These are phyloP conservation scores for Teleogryllus oceanicus DNA, from an alignment of 2,888 invertebrate genomes.

Conservation along the genomic window DNA sequence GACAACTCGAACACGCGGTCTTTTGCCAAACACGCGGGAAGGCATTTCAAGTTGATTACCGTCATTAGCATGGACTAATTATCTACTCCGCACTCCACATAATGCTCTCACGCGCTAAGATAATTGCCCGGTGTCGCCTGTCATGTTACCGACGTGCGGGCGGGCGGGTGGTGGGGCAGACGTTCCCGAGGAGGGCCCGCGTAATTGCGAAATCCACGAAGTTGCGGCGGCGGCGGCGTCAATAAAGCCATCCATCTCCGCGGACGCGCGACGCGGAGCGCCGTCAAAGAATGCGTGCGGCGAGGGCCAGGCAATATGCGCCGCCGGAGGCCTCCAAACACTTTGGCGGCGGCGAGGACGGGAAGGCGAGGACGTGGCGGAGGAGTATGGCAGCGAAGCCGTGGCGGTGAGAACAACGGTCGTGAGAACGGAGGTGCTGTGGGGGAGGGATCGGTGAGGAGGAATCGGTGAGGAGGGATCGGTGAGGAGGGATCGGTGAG, in stretches of 20 bases:
- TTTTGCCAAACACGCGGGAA: too few relatives aligned
- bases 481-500: too few relatives aligned
- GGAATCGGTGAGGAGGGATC: too few relatives aligned
- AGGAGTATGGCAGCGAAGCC: too few relatives aligned
- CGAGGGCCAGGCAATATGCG: neutral
- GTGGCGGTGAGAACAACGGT: too few relatives aligned
- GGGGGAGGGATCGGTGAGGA: too few relatives aligned
- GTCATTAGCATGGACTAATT: neutral
- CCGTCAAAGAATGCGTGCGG: too few relatives aligned
- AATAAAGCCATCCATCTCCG: slow-evolving; percentile 7
- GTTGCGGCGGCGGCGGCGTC: neutral
- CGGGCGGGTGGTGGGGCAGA: neutral
- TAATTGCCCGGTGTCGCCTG: neutral
- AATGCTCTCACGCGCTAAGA: neutral
- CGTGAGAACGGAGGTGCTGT: too few relatives aligned
- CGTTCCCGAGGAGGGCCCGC: neutral
- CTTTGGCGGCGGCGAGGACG: too few relatives aligned
- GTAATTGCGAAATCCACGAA: neutral
- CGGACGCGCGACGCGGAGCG: neutral
- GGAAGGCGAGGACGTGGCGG: too few relatives aligned
- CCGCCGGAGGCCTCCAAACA: too few relatives aligned
- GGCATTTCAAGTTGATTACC: neutral
- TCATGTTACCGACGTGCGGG: neutral
- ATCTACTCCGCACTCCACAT: neutral
- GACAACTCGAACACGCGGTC: too few relatives aligned